Evolutionary conservation across 2,888 invertebrate genomes (phyloP).

Genomic region (Tanypteryx hageni): DNA sequence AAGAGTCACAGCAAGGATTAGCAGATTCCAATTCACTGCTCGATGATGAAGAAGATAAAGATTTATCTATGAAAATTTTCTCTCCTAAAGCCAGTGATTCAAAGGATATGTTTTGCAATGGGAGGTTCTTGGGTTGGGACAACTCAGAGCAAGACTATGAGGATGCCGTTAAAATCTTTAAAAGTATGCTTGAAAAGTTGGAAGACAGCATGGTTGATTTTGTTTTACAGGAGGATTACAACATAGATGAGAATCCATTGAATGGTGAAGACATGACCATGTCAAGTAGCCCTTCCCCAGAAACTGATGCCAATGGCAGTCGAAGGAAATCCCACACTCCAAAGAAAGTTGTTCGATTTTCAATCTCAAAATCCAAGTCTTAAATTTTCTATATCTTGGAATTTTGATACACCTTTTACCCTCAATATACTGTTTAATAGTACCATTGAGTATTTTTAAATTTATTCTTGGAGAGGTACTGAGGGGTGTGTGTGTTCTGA

Average conservation of each 20-base stretch:
- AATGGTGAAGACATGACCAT: neutral
- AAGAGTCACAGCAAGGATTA: neutral
- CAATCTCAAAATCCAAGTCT: neutral
- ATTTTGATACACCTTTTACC: no score
- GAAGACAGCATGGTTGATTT: neutral
- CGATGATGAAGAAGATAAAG: neutral
- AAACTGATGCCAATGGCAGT: neutral
- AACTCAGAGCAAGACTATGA: neutral
- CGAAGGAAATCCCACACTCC: slow-evolving; percentile 15
- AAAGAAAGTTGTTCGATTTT: neutral
- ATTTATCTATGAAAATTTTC: neutral
- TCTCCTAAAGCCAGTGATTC: slow-evolving; percentile 4
- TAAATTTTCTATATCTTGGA: neutral
- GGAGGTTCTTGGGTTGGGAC: slow-evolving; percentile 41
- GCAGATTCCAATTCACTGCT: neutral
- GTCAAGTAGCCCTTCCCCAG: neutral
- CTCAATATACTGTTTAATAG: no score
- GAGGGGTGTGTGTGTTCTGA: no score
- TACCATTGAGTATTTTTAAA: no score
- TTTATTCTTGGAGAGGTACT: no score
- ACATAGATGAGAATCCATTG: neutral
- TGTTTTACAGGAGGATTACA: neutral
- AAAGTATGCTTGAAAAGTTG: neutral
- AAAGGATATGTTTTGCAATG: slow-evolving; percentile 16
- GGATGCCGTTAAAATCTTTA: neutral